phyloP scores from a whole-genome alignment of 2,797 vertebrate species.

The Tokudaia muenninki region DNA sequence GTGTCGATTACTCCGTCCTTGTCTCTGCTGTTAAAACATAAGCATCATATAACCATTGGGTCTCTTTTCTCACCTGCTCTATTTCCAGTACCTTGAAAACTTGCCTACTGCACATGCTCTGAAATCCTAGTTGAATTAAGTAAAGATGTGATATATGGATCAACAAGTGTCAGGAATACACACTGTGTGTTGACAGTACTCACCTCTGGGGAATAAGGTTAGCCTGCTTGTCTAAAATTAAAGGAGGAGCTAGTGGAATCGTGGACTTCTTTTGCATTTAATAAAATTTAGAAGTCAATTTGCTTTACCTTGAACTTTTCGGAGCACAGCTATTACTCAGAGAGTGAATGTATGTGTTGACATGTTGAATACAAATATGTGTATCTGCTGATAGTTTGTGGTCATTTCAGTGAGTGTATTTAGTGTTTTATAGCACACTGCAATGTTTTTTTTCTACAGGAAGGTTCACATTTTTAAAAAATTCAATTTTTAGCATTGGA shows the following conservation, averaged over 20 bases:
- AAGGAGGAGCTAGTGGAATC: background rate
- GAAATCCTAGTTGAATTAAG: conserved; percentile 39
- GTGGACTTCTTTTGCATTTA: conserved; percentile 35
- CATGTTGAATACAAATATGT: conserved; percentile 2
- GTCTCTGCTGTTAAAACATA: background rate
- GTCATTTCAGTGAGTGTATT: background rate
- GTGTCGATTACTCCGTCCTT: background rate
- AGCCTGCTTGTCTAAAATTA: background rate
- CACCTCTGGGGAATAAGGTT: background rate
- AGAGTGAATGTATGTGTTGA: background rate
- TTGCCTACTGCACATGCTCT: background rate
- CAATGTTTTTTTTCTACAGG: conserved; percentile 33
- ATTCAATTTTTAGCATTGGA: conserved; percentile 31
- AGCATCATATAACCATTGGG: background rate
- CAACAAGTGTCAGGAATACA: conserved; percentile 8
- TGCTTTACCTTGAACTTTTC: conserved; percentile 45
- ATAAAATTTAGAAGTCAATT: conserved; percentile 41
- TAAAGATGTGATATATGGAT: conserved; percentile 16
- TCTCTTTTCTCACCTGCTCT: background rate
- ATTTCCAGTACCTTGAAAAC: background rate
- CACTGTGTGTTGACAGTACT: background rate
- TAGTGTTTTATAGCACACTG: background rate
- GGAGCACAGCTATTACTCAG: background rate
- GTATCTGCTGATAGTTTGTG: background rate
- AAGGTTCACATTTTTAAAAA: background rate